Conservation (phyloP, 2,113 vertebrate species). For the Taurulus bubalis region DNA sequence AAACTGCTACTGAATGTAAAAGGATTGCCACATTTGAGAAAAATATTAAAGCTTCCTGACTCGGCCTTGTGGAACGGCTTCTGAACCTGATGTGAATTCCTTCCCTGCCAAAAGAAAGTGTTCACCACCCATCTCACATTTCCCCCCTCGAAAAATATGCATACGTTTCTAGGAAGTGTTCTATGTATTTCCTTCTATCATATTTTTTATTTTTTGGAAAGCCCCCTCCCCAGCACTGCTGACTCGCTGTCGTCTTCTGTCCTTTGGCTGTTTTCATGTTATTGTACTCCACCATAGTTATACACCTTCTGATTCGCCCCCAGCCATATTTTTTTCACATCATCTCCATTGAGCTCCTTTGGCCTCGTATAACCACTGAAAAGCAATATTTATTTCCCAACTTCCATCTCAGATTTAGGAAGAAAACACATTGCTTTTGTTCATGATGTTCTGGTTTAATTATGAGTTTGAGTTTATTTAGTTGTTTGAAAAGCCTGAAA, state of each 20-base stretch:
- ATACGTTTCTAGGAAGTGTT: slow-evolving; percentile 5
- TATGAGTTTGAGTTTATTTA: not conserved
- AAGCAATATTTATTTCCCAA: slow-evolving; percentile 21
- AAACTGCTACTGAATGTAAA: slow-evolving; percentile 69
- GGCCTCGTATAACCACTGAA: slow-evolving; percentile 48
- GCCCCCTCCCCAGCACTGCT: slow-evolving; percentile 40
- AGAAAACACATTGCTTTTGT: slow-evolving; percentile 18
- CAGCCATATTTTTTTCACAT: slow-evolving; percentile 55
- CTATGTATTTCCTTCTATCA: slow-evolving; percentile 28
- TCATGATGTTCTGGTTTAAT: not conserved
- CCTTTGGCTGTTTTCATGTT: slow-evolving; percentile 55
- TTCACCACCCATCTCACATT: slow-evolving; percentile 46
- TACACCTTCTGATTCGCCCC: slow-evolving; percentile 31
- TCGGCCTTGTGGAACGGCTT: slow-evolving; percentile 56
- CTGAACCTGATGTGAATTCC: slow-evolving; percentile 75
- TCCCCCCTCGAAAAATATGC: slow-evolving; percentile 24
- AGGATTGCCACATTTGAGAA: slow-evolving; percentile 50
- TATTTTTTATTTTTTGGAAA: slow-evolving; percentile 58
- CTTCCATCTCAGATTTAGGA: slow-evolving; percentile 33
- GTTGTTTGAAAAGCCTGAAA: not conserved
- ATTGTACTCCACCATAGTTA: slow-evolving; percentile 40
- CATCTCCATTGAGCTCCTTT: slow-evolving; percentile 23
- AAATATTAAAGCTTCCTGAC: slow-evolving; percentile 76
- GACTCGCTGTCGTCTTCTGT: slow-evolving; percentile 51
- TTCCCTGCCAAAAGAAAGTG: slow-evolving; percentile 55